Conservation (phyloP, 64 coral and sea anemone species). For the Pachyseris speciosa region DNA sequence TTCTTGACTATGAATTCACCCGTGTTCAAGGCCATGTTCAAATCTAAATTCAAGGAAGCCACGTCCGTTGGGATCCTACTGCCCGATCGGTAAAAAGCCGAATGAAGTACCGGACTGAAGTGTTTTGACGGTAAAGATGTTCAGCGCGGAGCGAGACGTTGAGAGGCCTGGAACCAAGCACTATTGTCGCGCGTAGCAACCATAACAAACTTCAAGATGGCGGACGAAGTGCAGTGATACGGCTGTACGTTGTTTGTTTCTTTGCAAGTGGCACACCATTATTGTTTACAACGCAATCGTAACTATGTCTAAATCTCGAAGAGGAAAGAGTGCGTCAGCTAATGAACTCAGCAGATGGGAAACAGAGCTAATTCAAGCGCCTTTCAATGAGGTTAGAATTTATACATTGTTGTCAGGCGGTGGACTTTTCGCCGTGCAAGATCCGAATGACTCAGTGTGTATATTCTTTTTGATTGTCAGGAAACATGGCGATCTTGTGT, state of each 20-base stretch:
- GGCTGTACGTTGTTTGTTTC: neutral
- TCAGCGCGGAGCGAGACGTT: neutral
- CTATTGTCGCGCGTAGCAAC: slow-evolving; percentile 83
- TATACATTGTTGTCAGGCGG: neutral
- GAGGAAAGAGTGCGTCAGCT: slow-evolving; percentile 95
- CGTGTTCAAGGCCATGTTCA: too few species aligned
- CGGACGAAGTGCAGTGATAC: slow-evolving; percentile 45
- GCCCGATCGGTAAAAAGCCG: too few species aligned
- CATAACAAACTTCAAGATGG: slow-evolving; percentile 97
- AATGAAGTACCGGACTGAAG: too few species aligned
- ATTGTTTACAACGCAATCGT: neutral
- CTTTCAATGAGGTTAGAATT: slow-evolving; percentile 86
- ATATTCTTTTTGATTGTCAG: slow-evolving; percentile 22
- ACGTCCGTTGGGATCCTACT: too few species aligned
- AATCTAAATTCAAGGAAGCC: too few species aligned
- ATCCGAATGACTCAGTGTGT: neutral
- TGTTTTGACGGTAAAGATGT: too few species aligned
- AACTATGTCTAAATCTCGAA: slow-evolving; percentile 93
- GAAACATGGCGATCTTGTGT: slow-evolving; percentile 93
- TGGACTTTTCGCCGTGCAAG: neutral
- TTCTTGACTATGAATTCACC: too few species aligned
- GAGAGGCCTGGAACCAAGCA: neutral
- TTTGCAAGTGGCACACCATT: neutral
- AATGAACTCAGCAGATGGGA: slow-evolving; percentile 97
- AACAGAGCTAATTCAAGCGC: slow-evolving; percentile 83